phyloP scores from a whole-genome alignment of 2,888 invertebrate genomes.

The Drosophila fungiperda region DNA sequence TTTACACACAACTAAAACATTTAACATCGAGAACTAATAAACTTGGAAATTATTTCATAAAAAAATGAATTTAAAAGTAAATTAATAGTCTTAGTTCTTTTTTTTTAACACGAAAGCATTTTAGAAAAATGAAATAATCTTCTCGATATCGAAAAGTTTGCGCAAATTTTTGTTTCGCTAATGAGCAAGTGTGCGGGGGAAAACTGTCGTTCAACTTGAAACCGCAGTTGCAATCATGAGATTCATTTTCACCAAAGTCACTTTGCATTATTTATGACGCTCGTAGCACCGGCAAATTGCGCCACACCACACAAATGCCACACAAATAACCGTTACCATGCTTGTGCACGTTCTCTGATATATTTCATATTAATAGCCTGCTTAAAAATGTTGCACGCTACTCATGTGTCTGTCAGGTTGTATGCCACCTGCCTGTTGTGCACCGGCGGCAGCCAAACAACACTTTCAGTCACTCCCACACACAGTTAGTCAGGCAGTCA shows the following conservation, averaged over 20 bases:
- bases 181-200: slow-evolving; percentile 11
- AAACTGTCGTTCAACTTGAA: slow-evolving; percentile 27
- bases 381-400: slow-evolving; percentile 65
- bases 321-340: neutral
- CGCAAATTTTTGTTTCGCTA: neutral
- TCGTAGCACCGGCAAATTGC: slow-evolving; percentile 42
- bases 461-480: slow-evolving; percentile 39
- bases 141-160: neutral
- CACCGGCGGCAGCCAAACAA: slow-evolving; percentile 47
- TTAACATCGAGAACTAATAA: neutral
- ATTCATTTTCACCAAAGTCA: slow-evolving; percentile 52
- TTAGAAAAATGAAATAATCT: neutral
- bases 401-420: slow-evolving; percentile 40
- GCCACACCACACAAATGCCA: slow-evolving; percentile 26
- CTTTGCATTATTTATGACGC: slow-evolving; percentile 68
- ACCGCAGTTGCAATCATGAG: slow-evolving; percentile 57
- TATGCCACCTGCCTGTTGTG: slow-evolving; percentile 33
- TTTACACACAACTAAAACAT: neutral
- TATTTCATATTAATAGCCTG: slow-evolving; percentile 76
- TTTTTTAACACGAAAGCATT: too few relatives aligned
- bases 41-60: neutral
- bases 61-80: neutral
- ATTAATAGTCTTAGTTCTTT: neutral
- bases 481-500: slow-evolving; percentile 23
- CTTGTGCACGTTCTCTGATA: slow-evolving; percentile 30